Conservation (phyloP, 2,888 invertebrate genomes). For the Tiphia femorata region DNA sequence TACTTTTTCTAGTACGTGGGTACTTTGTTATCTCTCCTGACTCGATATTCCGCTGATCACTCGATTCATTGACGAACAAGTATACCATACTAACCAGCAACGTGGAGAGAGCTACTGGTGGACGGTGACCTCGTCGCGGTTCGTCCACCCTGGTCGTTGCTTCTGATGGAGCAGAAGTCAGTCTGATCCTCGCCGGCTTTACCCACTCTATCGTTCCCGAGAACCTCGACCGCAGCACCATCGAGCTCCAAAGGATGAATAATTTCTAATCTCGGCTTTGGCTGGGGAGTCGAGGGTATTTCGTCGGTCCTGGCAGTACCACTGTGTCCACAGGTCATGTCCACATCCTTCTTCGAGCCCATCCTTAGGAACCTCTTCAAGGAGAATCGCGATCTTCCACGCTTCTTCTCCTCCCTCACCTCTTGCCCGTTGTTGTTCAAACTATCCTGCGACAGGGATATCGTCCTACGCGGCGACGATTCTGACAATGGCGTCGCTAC, state of each 20-base stretch:
- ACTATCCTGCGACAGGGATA: slow-evolving; percentile 84
- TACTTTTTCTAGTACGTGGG: no score
- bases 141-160: no score
- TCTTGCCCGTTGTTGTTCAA: slow-evolving; percentile 66
- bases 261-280: slow-evolving; percentile 84
- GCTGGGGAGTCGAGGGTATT: slow-evolving; percentile 73
- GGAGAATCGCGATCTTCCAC: slow-evolving; percentile 81
- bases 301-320: slow-evolving; percentile 72
- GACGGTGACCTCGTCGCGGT: slow-evolving; percentile 34
- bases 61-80: neutral
- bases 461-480: slow-evolving; percentile 77
- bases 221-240: slow-evolving; percentile 84
- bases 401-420: slow-evolving; percentile 74
- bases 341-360: slow-evolving; percentile 80
- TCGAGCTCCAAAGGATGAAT: slow-evolving; percentile 91
- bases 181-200: slow-evolving; percentile 64
- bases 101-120: slow-evolving; percentile 41
- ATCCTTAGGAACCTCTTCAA: slow-evolving; percentile 86
- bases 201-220: slow-evolving; percentile 70
- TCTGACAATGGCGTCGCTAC: slow-evolving; percentile 68
- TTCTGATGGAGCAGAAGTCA: no score
- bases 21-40: no score
- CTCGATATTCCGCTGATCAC: neutral
- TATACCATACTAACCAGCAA: slow-evolving; percentile 41
- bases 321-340: slow-evolving; percentile 68